These are phyloP conservation scores for Drosophila biarmipes DNA, from an alignment of 1,140 invertebrate genomes.

Conservation along the genomic window DNA sequence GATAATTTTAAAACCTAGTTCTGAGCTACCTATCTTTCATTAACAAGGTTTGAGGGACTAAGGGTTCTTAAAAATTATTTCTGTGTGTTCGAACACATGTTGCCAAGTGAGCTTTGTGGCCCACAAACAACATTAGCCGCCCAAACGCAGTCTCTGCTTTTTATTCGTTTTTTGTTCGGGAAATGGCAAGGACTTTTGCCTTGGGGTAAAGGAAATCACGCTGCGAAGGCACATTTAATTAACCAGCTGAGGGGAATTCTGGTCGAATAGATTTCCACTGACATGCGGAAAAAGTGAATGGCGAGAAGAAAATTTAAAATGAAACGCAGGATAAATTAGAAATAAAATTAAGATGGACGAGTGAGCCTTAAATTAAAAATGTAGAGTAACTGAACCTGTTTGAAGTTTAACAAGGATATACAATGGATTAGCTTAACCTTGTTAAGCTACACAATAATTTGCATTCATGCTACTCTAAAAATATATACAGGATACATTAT, in stretches of 20 bases:
- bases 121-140: constrained; percentile 57
- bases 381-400: neutral
- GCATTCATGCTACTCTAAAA: too few relatives aligned
- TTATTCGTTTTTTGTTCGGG: neutral
- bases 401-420: too few relatives aligned
- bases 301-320: constrained; percentile 13
- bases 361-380: neutral
- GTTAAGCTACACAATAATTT: too few relatives aligned
- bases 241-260: constrained; percentile 45
- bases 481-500: too few relatives aligned
- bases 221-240: constrained; percentile 56
- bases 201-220: constrained; percentile 27
- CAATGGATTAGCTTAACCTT: too few relatives aligned
- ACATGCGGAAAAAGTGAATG: constrained; percentile 23
- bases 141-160: constrained; percentile 22
- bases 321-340: neutral
- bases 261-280: constrained; percentile 20
- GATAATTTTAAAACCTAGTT: too few relatives aligned
- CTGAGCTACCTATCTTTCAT: too few relatives aligned
- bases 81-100: constrained; percentile 35
- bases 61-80: too few relatives aligned
- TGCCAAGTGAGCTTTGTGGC: constrained; percentile 51
- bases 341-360: constrained; percentile 7
- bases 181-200: constrained; percentile 29
- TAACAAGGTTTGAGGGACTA: too few relatives aligned